phyloP scores from a whole-genome alignment of 2,888 invertebrate genomes.

The Apantesis nais region DNA sequence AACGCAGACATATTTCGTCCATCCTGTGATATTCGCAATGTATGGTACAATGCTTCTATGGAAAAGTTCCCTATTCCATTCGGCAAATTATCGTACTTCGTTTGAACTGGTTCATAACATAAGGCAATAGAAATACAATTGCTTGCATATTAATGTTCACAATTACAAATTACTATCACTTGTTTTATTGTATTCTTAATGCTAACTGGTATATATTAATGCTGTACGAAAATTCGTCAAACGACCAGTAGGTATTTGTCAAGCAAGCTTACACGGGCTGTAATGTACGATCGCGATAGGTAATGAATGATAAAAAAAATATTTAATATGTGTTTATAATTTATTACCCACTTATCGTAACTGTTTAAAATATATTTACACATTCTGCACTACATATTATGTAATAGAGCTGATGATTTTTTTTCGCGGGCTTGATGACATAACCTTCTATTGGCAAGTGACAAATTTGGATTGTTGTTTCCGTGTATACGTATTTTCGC shows the following conservation, averaged over 20 bases:
- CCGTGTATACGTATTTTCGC: too few species aligned
- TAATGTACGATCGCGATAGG: not conserved
- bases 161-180: not conserved
- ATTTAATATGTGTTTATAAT: slow-evolving; percentile 3
- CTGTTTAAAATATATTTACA: too few species aligned
- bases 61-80: slow-evolving; percentile 79
- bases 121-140: slow-evolving; percentile 22
- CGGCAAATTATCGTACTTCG: slow-evolving; percentile 51
- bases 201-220: slow-evolving; percentile 8
- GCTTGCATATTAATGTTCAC: slow-evolving; percentile 3
- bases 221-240: slow-evolving; percentile 12
- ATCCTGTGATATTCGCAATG: slow-evolving; percentile 52
- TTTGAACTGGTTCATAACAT: slow-evolving; percentile 12
- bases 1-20: slow-evolving; percentile 86
- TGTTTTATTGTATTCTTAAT: not conserved
- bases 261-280: not conserved
- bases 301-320: slow-evolving; percentile 8
- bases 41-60: slow-evolving; percentile 68
- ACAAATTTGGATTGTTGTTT: too few species aligned
- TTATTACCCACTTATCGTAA: too few species aligned
- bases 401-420: too few species aligned
- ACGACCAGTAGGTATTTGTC: slow-evolving; percentile 1
- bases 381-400: too few species aligned
- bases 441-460: too few species aligned
- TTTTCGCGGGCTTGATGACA: too few species aligned